These are phyloP conservation scores for Gambusia yucatana DNA, from an alignment of 2,797 vertebrate genomes.

Conservation along the genomic window DNA sequence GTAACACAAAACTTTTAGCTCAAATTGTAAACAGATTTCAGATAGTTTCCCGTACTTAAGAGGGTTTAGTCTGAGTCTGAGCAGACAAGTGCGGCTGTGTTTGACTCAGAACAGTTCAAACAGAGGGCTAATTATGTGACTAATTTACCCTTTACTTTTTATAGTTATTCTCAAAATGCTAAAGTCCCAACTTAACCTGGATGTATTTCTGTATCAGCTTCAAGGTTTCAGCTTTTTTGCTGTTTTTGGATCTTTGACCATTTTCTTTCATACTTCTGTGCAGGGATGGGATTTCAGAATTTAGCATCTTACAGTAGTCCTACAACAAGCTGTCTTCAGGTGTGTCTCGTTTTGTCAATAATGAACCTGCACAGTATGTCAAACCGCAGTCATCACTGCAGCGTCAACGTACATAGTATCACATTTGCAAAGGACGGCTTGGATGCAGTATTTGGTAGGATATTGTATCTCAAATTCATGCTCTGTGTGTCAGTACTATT, in stretches of 20 bases:
- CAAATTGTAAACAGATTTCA: slow-evolving; percentile 46
- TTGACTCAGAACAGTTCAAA: slow-evolving; percentile 48
- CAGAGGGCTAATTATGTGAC: not conserved
- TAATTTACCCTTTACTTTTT: slow-evolving; percentile 3
- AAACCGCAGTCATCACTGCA: not conserved
- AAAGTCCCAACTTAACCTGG: slow-evolving; percentile 11
- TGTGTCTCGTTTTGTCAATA: not conserved
- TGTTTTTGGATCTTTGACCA: not conserved
- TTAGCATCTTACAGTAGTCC: not conserved
- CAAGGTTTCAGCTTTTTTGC: not conserved
- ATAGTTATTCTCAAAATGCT: slow-evolving; percentile 7
- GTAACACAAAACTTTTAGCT: slow-evolving; percentile 21
- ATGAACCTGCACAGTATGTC: not conserved
- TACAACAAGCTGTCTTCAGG: not conserved
- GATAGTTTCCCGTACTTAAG: slow-evolving; percentile 53
- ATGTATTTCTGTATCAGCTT: not conserved
- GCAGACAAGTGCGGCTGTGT: slow-evolving; percentile 46
- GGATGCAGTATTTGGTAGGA: not conserved
- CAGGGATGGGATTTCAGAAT: not conserved
- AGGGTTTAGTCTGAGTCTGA: slow-evolving; percentile 52
- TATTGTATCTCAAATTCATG: not conserved
- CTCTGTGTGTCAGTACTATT: not conserved
- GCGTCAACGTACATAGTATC: not conserved
- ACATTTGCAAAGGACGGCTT: not conserved
- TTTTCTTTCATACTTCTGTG: not conserved